These are phyloP conservation scores for Lophura swinhoii DNA, from an alignment of 2,797 vertebrate genomes.

Conservation along the genomic window DNA sequence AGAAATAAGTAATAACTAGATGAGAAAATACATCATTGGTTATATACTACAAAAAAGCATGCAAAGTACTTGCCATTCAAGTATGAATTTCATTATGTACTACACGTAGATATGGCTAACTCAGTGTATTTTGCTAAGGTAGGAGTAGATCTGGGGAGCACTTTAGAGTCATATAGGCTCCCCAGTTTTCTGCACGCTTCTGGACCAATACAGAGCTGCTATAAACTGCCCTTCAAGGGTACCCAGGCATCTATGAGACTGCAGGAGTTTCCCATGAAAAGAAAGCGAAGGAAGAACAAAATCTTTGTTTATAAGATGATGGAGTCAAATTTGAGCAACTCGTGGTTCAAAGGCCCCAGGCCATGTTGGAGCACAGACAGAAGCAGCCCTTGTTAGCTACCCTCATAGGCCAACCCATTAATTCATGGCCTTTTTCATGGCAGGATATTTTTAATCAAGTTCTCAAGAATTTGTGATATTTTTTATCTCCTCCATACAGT, in stretches of 20 bases:
- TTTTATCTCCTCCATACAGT: background rate
- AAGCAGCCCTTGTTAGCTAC: background rate
- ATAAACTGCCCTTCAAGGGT: background rate
- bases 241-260: background rate
- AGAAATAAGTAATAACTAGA: constrained; percentile 73
- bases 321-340: background rate
- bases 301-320: background rate
- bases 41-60: constrained; percentile 47
- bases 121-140: background rate
- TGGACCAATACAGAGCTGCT: background rate
- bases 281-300: background rate
- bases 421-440: background rate
- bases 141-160: background rate
- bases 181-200: background rate
- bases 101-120: constrained; percentile 32
- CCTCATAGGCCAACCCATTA: background rate
- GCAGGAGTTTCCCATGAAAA: background rate
- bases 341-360: background rate
- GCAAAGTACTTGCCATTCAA: constrained; percentile 64
- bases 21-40: constrained; percentile 67
- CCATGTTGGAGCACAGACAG: background rate
- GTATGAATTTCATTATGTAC: constrained; percentile 65
- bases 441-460: background rate
- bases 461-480: background rate
- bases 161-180: background rate